Evolutionary conservation across 2,113 vertebrate genomes (phyloP).

Genomic region (Acanthisitta chloris): DNA sequence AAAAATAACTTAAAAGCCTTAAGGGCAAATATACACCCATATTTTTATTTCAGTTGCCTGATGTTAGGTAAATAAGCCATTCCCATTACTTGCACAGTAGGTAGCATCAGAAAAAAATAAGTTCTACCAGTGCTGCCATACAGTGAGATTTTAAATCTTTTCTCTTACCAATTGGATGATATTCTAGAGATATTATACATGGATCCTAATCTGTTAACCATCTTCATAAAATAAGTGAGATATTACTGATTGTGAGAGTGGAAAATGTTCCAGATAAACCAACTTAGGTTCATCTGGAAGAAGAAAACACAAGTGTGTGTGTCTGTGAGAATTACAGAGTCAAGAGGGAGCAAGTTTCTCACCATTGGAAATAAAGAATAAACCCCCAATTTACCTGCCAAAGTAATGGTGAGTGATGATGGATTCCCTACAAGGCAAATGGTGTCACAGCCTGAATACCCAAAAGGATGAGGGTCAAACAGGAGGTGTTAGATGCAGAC

Average conservation of each 20-base stretch:
- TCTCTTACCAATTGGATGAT: not conserved
- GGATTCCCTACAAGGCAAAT: not conserved
- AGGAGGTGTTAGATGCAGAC: not conserved
- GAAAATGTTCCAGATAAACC: not conserved
- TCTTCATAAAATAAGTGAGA: not conserved
- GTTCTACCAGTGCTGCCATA: not conserved
- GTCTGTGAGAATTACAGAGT: not conserved
- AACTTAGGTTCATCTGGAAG: not conserved
- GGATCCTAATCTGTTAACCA: not conserved
- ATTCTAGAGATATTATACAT: not conserved
- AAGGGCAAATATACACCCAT: not conserved
- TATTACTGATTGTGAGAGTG: not conserved
- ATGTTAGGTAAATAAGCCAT: not conserved
- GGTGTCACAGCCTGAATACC: not conserved
- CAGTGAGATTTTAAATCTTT: not conserved
- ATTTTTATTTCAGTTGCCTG: not conserved
- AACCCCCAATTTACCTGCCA: conserved; percentile 11
- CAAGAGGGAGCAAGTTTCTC: not conserved
- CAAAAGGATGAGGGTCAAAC: not conserved
- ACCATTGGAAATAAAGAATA: not conserved
- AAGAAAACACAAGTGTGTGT: not conserved
- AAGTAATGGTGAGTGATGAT: not conserved
- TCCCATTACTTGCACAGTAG: not conserved
- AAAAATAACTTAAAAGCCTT: not conserved
- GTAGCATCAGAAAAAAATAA: not conserved